Percentiles rank a stretch among this genome's conserved stretches.
These are phyloP conservation scores for Colistium nudipinnis DNA, from an alignment of 2,113 vertebrate genomes.

Conservation along the genomic window DNA sequence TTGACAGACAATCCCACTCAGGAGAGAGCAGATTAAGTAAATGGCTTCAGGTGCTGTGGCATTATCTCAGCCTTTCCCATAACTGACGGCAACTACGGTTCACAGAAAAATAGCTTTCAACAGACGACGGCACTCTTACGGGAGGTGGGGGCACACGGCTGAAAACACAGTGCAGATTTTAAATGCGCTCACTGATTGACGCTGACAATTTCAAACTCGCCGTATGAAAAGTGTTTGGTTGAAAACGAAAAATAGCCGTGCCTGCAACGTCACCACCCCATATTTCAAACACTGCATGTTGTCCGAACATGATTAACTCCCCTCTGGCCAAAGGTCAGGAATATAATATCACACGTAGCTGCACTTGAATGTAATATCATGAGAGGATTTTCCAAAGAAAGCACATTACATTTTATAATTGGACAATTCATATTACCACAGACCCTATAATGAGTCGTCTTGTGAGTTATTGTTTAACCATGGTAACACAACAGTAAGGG, in stretches of 20 bases:
- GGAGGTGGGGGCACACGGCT: not conserved
- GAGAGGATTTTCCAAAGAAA: not conserved
- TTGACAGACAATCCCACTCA: slow-evolving; percentile 87
- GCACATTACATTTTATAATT: not conserved
- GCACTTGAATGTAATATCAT: slow-evolving; percentile 4
- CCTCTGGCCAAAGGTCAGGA: slow-evolving; percentile 8
- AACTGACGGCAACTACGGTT: slow-evolving; percentile 43
- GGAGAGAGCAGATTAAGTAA: slow-evolving; percentile 89
- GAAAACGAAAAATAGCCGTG: not conserved
- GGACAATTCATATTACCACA: not conserved
- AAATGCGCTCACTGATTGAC: slow-evolving; percentile 8
- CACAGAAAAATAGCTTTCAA: slow-evolving; percentile 50
- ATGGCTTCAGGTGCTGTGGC: slow-evolving; percentile 83
- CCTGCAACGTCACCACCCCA: not conserved
- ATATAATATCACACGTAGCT: not conserved
- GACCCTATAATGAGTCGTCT: not conserved
- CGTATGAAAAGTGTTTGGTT: not conserved
- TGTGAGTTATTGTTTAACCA: not conserved
- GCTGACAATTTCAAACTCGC: slow-evolving; percentile 1
- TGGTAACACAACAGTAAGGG: not conserved
- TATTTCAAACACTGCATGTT: not conserved
- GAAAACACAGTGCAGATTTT: not conserved
- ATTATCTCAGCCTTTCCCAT: slow-evolving; percentile 55
- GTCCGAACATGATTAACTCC: not conserved
- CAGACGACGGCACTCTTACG: not conserved